Evolutionary conservation across 1,140 invertebrate genomes (phyloP).

Genomic region (Eriocheir sinensis): DNA sequence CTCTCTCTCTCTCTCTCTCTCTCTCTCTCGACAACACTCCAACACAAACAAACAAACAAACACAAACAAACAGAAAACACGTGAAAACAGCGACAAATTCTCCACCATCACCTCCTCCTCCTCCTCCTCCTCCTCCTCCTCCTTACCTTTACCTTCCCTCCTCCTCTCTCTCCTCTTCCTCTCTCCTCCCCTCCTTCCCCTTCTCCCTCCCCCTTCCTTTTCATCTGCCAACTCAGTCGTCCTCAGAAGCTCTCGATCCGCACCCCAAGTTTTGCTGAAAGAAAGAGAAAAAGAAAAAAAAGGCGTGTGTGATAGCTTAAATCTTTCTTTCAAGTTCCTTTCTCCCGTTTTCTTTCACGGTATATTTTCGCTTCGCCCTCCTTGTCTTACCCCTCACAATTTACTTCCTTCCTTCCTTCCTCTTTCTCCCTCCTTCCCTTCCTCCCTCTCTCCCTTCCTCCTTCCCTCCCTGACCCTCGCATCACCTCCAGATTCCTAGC

Average conservation of each 20-base stretch:
- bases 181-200: neutral
- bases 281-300: neutral
- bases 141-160: too few relatives aligned
- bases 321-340: constrained; percentile 6
- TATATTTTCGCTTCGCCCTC: neutral
- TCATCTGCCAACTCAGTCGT: neutral
- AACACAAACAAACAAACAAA: too few relatives aligned
- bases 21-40: too few relatives aligned
- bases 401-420: too few relatives aligned
- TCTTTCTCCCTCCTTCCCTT: neutral
- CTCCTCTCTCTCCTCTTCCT: too few relatives aligned
- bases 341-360: neutral
- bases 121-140: too few relatives aligned
- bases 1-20: too few relatives aligned
- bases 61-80: too few relatives aligned
- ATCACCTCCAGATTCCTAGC: too few relatives aligned
- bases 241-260: neutral
- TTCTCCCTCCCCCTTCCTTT: neutral
- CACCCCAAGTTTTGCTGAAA: neutral
- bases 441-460: neutral
- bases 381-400: neutral
- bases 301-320: constrained; percentile 14
- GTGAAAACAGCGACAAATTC: too few relatives aligned
- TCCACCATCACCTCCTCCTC: too few relatives aligned
- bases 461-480: neutral